Evolutionary conservation across 2,888 invertebrate genomes (phyloP).

Genomic region (Yponomeuta plumbellus): DNA sequence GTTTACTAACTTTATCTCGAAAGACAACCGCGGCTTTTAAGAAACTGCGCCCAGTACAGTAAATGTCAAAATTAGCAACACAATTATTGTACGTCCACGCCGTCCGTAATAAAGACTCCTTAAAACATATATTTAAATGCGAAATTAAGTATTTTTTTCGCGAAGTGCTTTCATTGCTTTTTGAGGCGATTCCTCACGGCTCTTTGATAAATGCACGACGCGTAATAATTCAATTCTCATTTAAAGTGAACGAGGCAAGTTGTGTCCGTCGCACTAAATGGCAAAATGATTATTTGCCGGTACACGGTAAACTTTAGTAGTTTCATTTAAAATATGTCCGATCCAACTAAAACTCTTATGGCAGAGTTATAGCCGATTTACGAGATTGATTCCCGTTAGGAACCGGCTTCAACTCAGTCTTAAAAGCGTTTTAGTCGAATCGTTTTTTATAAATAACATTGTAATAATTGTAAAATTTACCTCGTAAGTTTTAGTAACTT

Average conservation of each 20-base stretch:
- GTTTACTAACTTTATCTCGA: conserved; percentile 4
- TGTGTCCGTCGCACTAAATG: neutral
- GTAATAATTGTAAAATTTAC: no score
- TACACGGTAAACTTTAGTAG: no score
- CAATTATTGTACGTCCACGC: conserved; percentile 7
- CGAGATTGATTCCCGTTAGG: no score
- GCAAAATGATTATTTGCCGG: neutral
- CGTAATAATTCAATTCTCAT: conserved; percentile 69
- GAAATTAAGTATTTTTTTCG: conserved; percentile 61
- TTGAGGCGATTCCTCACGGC: conserved; percentile 64
- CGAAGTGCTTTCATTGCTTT: conserved; percentile 62
- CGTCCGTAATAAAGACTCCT: conserved; percentile 31
- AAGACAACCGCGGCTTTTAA: conserved; percentile 6
- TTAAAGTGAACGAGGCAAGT: conserved; percentile 33
- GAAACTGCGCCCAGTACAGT: neutral
- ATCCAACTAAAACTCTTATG: no score
- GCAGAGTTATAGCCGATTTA: no score
- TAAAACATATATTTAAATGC: conserved; percentile 67
- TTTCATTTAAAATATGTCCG: no score
- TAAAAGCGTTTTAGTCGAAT: no score
- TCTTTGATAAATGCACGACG: conserved; percentile 66
- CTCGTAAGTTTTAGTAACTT: no score
- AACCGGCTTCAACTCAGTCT: no score
- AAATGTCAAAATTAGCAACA: conserved; percentile 13
- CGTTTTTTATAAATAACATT: no score